Conservation (phyloP, 2,888 invertebrate genomes). For the Matsumyia berberina region DNA sequence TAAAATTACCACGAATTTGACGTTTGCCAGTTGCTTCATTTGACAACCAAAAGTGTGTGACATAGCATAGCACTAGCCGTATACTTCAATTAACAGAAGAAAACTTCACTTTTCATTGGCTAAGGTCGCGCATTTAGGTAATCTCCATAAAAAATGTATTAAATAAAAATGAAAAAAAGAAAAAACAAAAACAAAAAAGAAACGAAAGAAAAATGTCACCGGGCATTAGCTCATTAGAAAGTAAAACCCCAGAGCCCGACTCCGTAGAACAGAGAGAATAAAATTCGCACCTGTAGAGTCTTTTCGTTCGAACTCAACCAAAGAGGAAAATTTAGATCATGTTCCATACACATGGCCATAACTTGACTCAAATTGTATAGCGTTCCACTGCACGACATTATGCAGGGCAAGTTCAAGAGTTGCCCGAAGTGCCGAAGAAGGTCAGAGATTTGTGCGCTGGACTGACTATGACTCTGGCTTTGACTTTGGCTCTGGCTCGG, state of each 20-base stretch:
- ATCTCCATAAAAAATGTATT: slow-evolving; percentile 51
- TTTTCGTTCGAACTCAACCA: slow-evolving; percentile 35
- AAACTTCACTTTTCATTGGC: slow-evolving; percentile 74
- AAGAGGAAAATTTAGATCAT: slow-evolving; percentile 66
- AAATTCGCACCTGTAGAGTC: too few species aligned
- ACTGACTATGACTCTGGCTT: slow-evolving; percentile 17
- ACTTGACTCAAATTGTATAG: slow-evolving; percentile 30
- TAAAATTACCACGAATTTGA: slow-evolving; percentile 40
- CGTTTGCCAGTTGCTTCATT: slow-evolving; percentile 18
- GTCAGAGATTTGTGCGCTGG: slow-evolving; percentile 51
- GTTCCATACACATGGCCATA: slow-evolving; percentile 52
- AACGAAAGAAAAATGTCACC: slow-evolving; percentile 59
- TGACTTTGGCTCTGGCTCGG: slow-evolving; percentile 6
- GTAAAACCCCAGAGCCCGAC: slow-evolving; percentile 53
- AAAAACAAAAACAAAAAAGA: slow-evolving; percentile 34
- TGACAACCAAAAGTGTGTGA: slow-evolving; percentile 43
- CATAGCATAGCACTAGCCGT: not conserved
- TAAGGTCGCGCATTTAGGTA: slow-evolving; percentile 67
- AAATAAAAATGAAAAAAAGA: slow-evolving; percentile 21
- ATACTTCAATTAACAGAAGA: slow-evolving; percentile 50
- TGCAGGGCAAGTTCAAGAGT: slow-evolving; percentile 75
- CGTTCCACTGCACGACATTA: slow-evolving; percentile 71
- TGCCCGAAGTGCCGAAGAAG: slow-evolving; percentile 68
- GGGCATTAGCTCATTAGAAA: slow-evolving; percentile 66
- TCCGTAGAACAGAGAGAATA: not conserved